Evolutionary conservation across 2,888 invertebrate genomes (phyloP), one percentile per base, ranked within the genome.

Genomic region (Xanthia togata): DNA sequence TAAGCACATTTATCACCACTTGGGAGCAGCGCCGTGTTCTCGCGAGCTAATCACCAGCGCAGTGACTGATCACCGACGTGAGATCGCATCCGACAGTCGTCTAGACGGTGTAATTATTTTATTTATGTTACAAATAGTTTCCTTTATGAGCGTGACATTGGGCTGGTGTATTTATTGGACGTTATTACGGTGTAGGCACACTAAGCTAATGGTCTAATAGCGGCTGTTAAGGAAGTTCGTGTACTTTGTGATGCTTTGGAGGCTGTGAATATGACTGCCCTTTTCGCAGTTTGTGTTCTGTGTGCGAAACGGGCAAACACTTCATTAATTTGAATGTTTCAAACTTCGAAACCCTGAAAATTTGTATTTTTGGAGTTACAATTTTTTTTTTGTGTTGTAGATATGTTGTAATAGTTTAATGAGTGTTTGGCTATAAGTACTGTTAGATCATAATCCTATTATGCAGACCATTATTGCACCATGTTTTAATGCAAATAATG

Each of bases 61-160:
- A n/a, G 70, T 93, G 94, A 94, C 81, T 92, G 93, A 94, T 94
- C 75, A 72, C 85, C 82, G 86, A 86, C 90, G 91, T 90, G 90
- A 88, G 85, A 89, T 82, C 90, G 91, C 92, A 93, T 94, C 94
- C 94, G 92, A 93, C 90, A 86, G 78, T 9, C 78, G 79, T 85
- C 79, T 87, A 76, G 76, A 88, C 90, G 87, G 76, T 92, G 92
- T 93, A 95, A 95, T 95, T 94, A 95, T 95, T 93, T 94, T 94
- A 95, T 95, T 95, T 94, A 93, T 93, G 90, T 92, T 91, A 95
- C 92, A 93, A 93, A 95, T 93, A 90, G 93, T 90, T 94, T 94
- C 95, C 94, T 93, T 89, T 92, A 87, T 86, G 86, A 85, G 87
- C 90, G 90, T 92, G 92, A 93, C 92, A 92, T 91, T 89, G 90